These are phyloP conservation scores for Tyrophagus putrescentiae DNA, from an alignment of 1,140 invertebrate genomes.

Conservation along the genomic window DNA sequence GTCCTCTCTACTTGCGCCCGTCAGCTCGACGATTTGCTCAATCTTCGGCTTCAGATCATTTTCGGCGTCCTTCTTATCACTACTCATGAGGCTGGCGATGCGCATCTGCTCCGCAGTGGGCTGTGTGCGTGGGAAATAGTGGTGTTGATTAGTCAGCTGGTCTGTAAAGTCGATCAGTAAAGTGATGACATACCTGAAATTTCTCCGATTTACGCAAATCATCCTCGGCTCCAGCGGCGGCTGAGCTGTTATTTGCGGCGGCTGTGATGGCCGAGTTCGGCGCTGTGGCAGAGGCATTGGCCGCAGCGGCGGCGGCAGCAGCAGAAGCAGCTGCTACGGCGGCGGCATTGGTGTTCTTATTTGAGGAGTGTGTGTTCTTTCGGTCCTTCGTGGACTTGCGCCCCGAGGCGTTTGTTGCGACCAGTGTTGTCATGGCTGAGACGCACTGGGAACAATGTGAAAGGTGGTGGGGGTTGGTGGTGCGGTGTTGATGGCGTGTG, in stretches of 20 bases:
- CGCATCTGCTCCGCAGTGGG: constrained; percentile 46
- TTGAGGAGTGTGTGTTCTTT: background rate
- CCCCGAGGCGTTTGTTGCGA: constrained; percentile 9
- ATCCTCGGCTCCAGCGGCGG: background rate
- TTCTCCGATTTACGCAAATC: constrained; percentile 13
- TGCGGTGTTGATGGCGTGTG: too few relatives aligned
- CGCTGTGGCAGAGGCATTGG: background rate
- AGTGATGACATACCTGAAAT: background rate
- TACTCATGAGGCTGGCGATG: constrained; percentile 52
- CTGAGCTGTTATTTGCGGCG: background rate
- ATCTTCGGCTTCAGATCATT: constrained; percentile 52
- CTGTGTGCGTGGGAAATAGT: constrained; percentile 24
- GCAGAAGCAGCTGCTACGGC: too few relatives aligned
- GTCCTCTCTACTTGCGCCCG: constrained; percentile 31
- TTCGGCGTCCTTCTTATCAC: constrained; percentile 45
- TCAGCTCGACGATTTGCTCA: constrained; percentile 39
- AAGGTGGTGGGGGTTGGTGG: too few relatives aligned
- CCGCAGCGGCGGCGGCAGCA: too few relatives aligned
- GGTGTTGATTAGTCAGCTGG: background rate
- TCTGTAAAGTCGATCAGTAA: background rate
- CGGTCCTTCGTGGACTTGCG: background rate
- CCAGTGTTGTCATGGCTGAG: constrained; percentile 11
- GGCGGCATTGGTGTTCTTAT: too few relatives aligned
- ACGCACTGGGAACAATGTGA: too few relatives aligned
- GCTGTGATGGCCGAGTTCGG: background rate